phyloP scores from a whole-genome alignment of 1,140 invertebrate genomes.

The Drosophila auraria region DNA sequence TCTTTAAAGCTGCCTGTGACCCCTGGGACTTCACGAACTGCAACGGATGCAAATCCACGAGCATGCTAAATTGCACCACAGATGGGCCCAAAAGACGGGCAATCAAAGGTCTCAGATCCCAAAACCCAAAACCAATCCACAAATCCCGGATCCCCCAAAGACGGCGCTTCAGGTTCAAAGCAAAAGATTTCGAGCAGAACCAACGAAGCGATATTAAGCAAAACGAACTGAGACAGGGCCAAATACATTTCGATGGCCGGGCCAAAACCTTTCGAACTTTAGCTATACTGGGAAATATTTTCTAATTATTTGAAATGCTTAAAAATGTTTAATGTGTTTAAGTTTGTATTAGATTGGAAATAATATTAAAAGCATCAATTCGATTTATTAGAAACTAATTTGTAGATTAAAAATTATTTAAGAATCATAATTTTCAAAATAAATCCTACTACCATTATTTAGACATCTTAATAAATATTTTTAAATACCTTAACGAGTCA shows the following conservation, averaged over 20 bases:
- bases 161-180: slow-evolving; percentile 28
- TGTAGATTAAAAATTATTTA: no score
- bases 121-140: slow-evolving; percentile 37
- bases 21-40: slow-evolving; percentile 13
- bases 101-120: slow-evolving; percentile 63
- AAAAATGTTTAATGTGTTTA: background rate
- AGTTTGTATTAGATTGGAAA: no score
- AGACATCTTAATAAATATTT: background rate
- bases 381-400: no score
- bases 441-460: background rate
- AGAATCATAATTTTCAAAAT: background rate
- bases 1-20: background rate
- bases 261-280: slow-evolving; percentile 71
- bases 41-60: slow-evolving; percentile 49
- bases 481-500: background rate
- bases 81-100: slow-evolving; percentile 25
- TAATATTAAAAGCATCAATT: no score
- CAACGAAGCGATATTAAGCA: slow-evolving; percentile 19
- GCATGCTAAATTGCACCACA: slow-evolving; percentile 48
- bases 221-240: slow-evolving; percentile 27
- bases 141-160: slow-evolving; percentile 5
- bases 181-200: slow-evolving; percentile 60
- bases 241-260: slow-evolving; percentile 62
- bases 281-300: slow-evolving; percentile 5
- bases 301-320: background rate